Evolutionary conservation across 2,888 invertebrate genomes (phyloP).

Genomic region (Deladenus siricidicola): DNA sequence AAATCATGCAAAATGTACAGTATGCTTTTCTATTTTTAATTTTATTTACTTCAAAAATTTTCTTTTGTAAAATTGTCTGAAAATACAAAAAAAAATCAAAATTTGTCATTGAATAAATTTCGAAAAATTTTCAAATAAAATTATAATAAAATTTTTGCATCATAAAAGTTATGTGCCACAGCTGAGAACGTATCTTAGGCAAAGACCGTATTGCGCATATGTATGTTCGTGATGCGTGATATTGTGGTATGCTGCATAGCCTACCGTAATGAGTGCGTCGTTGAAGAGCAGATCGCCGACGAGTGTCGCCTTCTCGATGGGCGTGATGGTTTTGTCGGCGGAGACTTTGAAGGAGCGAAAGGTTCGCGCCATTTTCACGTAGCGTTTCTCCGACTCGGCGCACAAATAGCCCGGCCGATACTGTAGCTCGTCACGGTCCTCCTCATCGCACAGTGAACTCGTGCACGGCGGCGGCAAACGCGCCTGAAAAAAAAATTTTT

Average conservation of each 20-base stretch:
- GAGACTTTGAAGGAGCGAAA: constrained; percentile 38
- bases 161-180: too few species aligned
- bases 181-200: too few species aligned
- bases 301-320: constrained; percentile 39
- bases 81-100: too few species aligned
- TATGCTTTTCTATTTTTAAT: too few species aligned
- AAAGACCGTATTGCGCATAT: too few species aligned
- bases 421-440: constrained; percentile 47
- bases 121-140: too few species aligned
- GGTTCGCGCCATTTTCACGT: constrained; percentile 31
- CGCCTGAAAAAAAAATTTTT: constrained; percentile 25
- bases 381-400: constrained; percentile 33
- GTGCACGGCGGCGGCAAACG: constrained; percentile 32
- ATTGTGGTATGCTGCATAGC: constrained; percentile 1
- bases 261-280: constrained; percentile 40
- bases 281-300: constrained; percentile 42
- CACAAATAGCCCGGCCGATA: constrained; percentile 42
- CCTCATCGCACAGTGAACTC: constrained; percentile 37
- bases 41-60: too few species aligned
- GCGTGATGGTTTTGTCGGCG: constrained; percentile 30
- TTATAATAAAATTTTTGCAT: too few species aligned
- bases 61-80: too few species aligned
- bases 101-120: too few species aligned
- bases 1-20: too few species aligned
- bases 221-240: too few species aligned